Evolutionary conservation across 2,113 vertebrate species (phyloP), one percentile per base, ranked within the genome.

Genomic region (Genyomyrus donnyi): DNA sequence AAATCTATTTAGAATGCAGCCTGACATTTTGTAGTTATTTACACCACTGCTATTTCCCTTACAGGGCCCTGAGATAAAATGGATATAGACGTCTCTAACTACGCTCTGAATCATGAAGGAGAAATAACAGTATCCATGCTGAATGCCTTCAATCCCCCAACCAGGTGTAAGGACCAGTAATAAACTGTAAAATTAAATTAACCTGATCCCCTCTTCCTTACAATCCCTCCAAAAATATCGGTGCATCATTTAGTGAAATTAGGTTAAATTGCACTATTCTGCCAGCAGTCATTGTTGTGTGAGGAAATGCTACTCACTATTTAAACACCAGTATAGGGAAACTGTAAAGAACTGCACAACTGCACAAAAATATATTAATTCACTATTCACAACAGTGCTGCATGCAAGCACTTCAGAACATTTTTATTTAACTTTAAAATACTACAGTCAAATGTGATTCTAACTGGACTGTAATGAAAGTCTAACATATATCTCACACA

Each of bases 11-110:
- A 49, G 52, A 27, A 10, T 50, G 24, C 45, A 62, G 9, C 15
- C 89, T 87, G 84, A 90, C 53, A 49, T n/a, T 50, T n/a, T 58
- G 19, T n/a, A 50, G 50, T 87, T 39, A 87, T 87, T 86, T 48
- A 70, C 15, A 50, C 8, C 24, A 27, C 45, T 5, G 8, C 19
- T 27, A 15, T 85, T 89, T 19, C 50, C 53, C 45, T n/a, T 19
- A 17, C 80, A 39, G 35, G 77, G 42, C 45, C 46, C n/a, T 49
- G 42, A 70, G 45, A 86, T 48, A 5, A 56, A 31, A 56, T 53
- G 52, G 74, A 84, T 45, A 89, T 53, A 74, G 39, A 66, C 9
- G 9, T 45, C 5, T 21, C 6, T 45, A 35, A 46, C 27, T 88
- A 35, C 35, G 10, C 50, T 42, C 52, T 39, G 50, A 31, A 27